Base-by-base conservation (phyloP, 1,140 invertebrate species). In the Hyposmocoma kahamanoa region DNA sequence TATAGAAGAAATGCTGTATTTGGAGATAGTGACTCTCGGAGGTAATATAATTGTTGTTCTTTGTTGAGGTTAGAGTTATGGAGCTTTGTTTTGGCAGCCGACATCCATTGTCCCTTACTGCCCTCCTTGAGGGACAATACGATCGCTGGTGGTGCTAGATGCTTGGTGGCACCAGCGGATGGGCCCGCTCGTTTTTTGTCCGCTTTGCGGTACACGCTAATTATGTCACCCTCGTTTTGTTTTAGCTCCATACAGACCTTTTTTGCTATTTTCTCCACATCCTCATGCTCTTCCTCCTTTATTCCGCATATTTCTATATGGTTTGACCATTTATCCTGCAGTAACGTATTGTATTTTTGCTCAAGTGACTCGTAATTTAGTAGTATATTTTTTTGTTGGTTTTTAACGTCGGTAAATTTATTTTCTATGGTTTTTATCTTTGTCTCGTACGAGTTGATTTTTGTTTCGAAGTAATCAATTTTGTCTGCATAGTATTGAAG, bases 401-500 rank as follows among this genome's bases (percentile, higher is more conserved):
- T 45, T 5, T 13, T 45, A 11, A 22, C 4, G 18, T 45, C 13
- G 1, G 6, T 34, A 6, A 11, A 19, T 11, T 45, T 20, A 10
- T 45, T 45, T 32, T 45, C 43, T 22, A 45, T 32, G 2, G n/a
- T 10, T 32, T 45, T 45, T 18, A 30, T 9, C 15, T 20, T 30
- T 15, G 2, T 8, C 4, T 30, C 43, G 18, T 45, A 32, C 15
- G 2, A 11, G 3, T 18, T 13, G 9, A 45, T 2, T 32, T 45
- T 45, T 22, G 3, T 22, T 43, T 43, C 42, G 13, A 26, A 43
- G 8, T 43, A 21, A 43, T 43, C 42, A n/a, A 45, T 45, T 15
- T 45, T 45, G 11, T 45, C 26, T 2, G 24, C 10, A 21, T 45
- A 45, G 20, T 32, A 45, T 19, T 30, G 4, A 10, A 45, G 43